These are phyloP conservation scores for Elachura formosa DNA, from an alignment of 2,113 vertebrate genomes.

Conservation along the genomic window DNA sequence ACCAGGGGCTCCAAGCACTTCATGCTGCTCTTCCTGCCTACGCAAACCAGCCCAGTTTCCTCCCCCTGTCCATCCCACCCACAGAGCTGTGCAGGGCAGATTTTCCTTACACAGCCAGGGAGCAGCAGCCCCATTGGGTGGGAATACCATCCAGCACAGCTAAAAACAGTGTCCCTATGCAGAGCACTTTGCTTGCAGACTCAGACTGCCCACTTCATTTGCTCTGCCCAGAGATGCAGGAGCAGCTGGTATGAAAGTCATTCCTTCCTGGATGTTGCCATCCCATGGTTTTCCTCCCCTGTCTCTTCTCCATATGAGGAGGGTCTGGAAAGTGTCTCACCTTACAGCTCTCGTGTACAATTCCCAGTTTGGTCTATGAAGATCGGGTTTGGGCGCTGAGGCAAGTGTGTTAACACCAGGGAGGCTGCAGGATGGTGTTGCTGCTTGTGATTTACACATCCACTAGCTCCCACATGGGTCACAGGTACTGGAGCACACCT, in stretches of 20 bases:
- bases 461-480: background rate
- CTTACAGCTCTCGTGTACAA: accelerated
- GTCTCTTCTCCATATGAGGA: background rate
- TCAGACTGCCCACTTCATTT: background rate
- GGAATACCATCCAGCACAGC: background rate
- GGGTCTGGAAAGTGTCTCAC: background rate
- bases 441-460: background rate
- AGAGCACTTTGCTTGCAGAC: background rate
- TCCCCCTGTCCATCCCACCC: background rate
- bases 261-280: background rate
- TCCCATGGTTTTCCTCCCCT: background rate
- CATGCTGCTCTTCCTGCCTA: background rate
- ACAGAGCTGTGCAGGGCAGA: background rate
- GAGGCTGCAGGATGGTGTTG: background rate
- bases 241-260: background rate
- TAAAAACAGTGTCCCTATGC: background rate
- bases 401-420: background rate
- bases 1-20: background rate
- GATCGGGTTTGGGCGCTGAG: background rate
- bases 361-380: background rate
- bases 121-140: background rate
- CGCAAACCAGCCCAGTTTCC: background rate
- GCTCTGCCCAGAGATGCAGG: background rate
- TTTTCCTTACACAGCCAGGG: background rate
- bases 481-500: background rate